Evolutionary conservation across 2,797 vertebrate species (phyloP).

Genomic region (Gallinago stenura): DNA sequence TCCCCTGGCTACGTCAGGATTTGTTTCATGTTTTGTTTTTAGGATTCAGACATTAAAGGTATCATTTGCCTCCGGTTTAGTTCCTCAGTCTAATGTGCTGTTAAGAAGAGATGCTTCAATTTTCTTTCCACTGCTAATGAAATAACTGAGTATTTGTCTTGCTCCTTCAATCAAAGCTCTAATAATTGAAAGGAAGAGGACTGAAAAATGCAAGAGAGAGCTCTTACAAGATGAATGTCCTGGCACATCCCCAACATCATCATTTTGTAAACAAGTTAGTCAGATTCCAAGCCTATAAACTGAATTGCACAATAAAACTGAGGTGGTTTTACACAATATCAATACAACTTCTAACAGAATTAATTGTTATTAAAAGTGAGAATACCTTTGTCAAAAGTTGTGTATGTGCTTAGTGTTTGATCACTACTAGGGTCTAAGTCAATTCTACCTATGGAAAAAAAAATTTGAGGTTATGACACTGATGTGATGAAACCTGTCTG

Average conservation of each 20-base stretch:
- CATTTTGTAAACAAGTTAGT: neutral
- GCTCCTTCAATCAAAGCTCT: neutral
- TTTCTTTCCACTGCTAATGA: neutral
- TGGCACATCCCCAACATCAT: neutral
- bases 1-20: neutral
- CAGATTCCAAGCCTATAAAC: neutral
- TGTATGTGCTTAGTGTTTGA: neutral
- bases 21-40: neutral
- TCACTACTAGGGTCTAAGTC: neutral
- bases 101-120: slow-evolving; percentile 8
- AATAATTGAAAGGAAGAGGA: neutral
- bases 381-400: neutral
- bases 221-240: neutral
- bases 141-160: neutral
- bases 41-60: neutral
- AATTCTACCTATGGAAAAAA: neutral
- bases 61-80: neutral
- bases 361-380: neutral
- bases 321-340: neutral
- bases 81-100: neutral
- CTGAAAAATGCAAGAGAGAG: neutral
- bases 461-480: neutral
- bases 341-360: neutral
- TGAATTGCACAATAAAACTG: neutral
- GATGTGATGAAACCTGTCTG: neutral